Evolutionary conservation across 1,140 invertebrate genomes (phyloP).

Genomic region (Bradysia coprophila): DNA sequence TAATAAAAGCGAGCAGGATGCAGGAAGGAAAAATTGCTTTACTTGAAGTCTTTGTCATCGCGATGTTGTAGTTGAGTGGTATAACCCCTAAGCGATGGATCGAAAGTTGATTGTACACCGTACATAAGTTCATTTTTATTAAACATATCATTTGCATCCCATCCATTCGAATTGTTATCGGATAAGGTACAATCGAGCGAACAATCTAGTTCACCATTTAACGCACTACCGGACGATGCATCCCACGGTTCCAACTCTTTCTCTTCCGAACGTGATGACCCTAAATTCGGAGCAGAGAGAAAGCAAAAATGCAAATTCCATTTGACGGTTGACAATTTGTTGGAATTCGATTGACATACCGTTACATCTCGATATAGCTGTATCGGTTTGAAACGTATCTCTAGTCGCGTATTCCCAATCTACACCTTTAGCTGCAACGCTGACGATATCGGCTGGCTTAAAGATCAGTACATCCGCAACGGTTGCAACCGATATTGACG

Average conservation of each 20-base stretch:
- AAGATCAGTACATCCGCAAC: constrained; percentile 73
- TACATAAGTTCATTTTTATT: constrained; percentile 73
- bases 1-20: too few relatives aligned
- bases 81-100: constrained; percentile 67
- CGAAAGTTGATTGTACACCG: constrained; percentile 74
- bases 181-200: constrained; percentile 40
- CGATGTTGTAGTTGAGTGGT: constrained; percentile 69
- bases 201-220: constrained; percentile 34
- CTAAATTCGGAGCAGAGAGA: constrained; percentile 5
- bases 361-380: constrained; percentile 45
- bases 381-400: constrained; percentile 72
- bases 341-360: constrained; percentile 19
- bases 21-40: too few relatives aligned
- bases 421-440: constrained; percentile 56
- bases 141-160: constrained; percentile 92
- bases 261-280: constrained; percentile 36
- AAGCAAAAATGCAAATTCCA: neutral
- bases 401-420: constrained; percentile 75
- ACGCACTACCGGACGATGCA: constrained; percentile 31
- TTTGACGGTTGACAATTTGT: neutral
- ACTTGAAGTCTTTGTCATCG: constrained; percentile 71
- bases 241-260: constrained; percentile 83
- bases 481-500: constrained; percentile 38
- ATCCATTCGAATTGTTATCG: constrained; percentile 64
- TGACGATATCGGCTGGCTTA: constrained; percentile 62